A percentile compares a stretch with the other conserved stretches of the same genome.
phyloP scores from a whole-genome alignment of 2,113 vertebrate species.

The Pterocles burchelli region DNA sequence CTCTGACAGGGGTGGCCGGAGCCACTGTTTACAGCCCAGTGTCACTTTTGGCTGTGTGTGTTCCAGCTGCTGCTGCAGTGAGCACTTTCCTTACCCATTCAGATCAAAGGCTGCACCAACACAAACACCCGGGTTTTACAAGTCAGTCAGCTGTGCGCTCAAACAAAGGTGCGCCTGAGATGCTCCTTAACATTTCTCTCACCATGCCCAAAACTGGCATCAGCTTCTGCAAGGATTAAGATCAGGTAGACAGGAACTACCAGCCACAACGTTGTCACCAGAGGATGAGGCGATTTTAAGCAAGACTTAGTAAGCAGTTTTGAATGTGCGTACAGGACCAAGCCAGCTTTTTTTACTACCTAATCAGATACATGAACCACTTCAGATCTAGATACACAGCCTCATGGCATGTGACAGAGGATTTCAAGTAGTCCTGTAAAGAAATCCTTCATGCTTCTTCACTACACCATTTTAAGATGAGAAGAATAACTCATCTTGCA shows the following conservation, averaged over 20 bases:
- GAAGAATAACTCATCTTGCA: not conserved
- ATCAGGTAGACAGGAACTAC: not conserved
- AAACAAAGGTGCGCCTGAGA: not conserved
- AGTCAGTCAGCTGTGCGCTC: not conserved
- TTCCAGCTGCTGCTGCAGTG: slow-evolving; percentile 57
- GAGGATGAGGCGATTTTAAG: not conserved
- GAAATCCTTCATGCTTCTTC: not conserved
- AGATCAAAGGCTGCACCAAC: slow-evolving; percentile 71
- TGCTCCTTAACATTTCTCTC: not conserved
- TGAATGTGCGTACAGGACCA: not conserved
- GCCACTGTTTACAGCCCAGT: slow-evolving; percentile 22
- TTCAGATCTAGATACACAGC: not conserved
- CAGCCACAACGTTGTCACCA: not conserved
- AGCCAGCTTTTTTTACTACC: not conserved
- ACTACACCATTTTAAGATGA: not conserved
- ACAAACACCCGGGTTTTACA: not conserved
- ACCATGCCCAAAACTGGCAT: not conserved
- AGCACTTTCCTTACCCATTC: not conserved
- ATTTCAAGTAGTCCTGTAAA: not conserved
- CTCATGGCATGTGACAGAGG: not conserved
- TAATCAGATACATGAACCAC: not conserved
- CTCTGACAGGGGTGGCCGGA: not conserved
- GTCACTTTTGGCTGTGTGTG: slow-evolving; percentile 63
- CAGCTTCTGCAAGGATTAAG: not conserved
- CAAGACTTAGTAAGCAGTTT: not conserved